These are phyloP conservation scores for Drosophila vallismaia DNA, from an alignment of 2,888 invertebrate species.

Conservation along the genomic window DNA sequence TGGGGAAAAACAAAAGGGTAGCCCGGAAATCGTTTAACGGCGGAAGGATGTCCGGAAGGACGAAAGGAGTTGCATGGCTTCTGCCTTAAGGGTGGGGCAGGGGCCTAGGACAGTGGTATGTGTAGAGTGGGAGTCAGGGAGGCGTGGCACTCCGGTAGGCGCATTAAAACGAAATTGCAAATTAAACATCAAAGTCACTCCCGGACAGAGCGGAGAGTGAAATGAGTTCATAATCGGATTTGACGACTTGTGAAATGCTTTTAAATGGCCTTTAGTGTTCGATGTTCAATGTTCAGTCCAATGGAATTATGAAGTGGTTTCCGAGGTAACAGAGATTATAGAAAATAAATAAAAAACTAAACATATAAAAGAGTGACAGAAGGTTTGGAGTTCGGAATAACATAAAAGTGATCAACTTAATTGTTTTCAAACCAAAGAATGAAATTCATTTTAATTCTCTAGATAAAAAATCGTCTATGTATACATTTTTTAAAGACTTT, in stretches of 20 bases:
- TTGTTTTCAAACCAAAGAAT: too few species aligned
- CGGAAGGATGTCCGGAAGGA: slow-evolving; percentile 14
- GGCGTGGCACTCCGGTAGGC: slow-evolving; percentile 37
- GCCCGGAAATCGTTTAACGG: slow-evolving; percentile 21
- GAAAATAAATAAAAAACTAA: too few species aligned
- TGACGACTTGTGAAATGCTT: slow-evolving; percentile 78
- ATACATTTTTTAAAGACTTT: too few species aligned
- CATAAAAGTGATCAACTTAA: too few species aligned
- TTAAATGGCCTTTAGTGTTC: slow-evolving; percentile 51
- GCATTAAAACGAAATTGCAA: slow-evolving; percentile 78
- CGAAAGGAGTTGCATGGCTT: neutral
- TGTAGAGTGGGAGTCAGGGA: neutral
- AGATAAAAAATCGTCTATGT: too few species aligned
- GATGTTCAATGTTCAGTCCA: slow-evolving; percentile 11
- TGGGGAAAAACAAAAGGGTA: slow-evolving; percentile 14
- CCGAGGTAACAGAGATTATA: neutral
- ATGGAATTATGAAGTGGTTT: slow-evolving; percentile 11
- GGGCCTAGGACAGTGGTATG: neutral
- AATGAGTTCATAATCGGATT: slow-evolving; percentile 79
- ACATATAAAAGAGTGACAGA: too few species aligned
- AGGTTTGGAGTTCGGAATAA: too few species aligned
- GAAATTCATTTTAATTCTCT: too few species aligned
- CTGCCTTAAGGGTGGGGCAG: neutral
- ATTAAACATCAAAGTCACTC: slow-evolving; percentile 79
- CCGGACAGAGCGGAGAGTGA: slow-evolving; percentile 56